Evolutionary conservation across 1,140 invertebrate genomes (phyloP).

Genomic region (Pseudachorutes palmiensis): DNA sequence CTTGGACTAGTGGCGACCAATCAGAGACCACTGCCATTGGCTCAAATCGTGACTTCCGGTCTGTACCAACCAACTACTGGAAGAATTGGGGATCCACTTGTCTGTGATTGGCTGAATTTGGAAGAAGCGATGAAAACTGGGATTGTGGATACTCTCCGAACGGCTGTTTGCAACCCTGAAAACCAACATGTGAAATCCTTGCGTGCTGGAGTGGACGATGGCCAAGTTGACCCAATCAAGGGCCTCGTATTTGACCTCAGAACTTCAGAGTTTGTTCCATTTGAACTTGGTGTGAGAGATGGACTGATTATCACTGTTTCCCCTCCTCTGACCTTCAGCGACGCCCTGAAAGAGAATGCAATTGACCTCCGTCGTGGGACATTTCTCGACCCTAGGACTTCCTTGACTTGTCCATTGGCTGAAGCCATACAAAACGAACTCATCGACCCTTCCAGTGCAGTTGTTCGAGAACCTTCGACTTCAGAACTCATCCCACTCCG

Average conservation of each 20-base stretch:
- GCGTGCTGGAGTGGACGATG: constrained; percentile 64
- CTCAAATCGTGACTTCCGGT: constrained; percentile 65
- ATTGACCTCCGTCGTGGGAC: constrained; percentile 45
- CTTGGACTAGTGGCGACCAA: constrained; percentile 65
- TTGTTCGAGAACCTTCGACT: constrained; percentile 67
- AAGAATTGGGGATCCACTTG: constrained; percentile 65
- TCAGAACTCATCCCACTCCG: constrained; percentile 63
- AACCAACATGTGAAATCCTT: constrained; percentile 65
- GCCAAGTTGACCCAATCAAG: constrained; percentile 63
- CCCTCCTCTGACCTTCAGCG: constrained; percentile 58
- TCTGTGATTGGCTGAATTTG: constrained; percentile 61
- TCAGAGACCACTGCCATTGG: constrained; percentile 59
- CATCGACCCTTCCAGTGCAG: constrained; percentile 63
- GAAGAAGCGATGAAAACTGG: constrained; percentile 60
- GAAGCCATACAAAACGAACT: constrained; percentile 69
- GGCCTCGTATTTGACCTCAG: constrained; percentile 70
- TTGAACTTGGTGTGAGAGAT: constrained; percentile 61
- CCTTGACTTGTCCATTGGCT: constrained; percentile 61
- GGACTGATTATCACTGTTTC: constrained; percentile 62
- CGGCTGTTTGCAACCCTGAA: constrained; percentile 64
- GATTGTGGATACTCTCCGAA: constrained; percentile 66
- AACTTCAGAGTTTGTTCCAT: constrained; percentile 59
- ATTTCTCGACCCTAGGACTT: constrained; percentile 46
- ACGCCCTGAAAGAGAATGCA: constrained; percentile 48
- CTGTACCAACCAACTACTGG: constrained; percentile 69